Base-by-base conservation (phyloP, 2,113 vertebrate species). In the Sebastes schlegelii region DNA sequence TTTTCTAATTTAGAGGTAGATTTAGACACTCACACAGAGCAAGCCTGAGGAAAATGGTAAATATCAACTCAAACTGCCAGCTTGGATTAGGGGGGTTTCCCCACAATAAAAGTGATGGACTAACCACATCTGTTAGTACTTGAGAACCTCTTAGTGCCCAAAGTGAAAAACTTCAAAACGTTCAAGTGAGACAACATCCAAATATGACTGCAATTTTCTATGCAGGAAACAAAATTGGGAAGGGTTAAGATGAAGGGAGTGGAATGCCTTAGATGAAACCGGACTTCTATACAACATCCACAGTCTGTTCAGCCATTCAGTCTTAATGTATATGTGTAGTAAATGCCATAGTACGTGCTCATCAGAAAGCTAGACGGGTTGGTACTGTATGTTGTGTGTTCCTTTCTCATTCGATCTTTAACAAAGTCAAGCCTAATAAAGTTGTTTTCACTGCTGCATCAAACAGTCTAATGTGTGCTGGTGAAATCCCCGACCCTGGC, bases 41-140 rank as follows among this genome's bases (percentile, higher is more conserved):
- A 48, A 45, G 72, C 19, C 74, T 62, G 12, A 55, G 58, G 0
- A 67, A 79, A 77, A 61, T 13, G 26, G 58, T 79, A 45, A 78
- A 82, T 63, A 71, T 49, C 49, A 42, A 76, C 54, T 84, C 14
- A 40, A 70, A 81, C 62, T 52, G 70, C 82, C 66, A 80, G 51
- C 48, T 34, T 34, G 34, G 62, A 61, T 72, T 74, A 65, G 67
- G 51, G 10, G 46, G 65, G 63, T 40, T 74, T 7, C 58, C 64
- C 61, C 77, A 69, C 52, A 78, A 79, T 80, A 80, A 87, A 66
- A 67, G 76, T 80, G 74, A 81, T 78, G 73, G 46, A 73, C 83
- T 57, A 55, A 89, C 84, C 61, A 91, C 90, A 89, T 80, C 85
- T 91, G 91, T 86, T 83, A 89, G 89, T 43, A 90, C 88, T 92